Conservation (phyloP, 2,888 invertebrate genomes). For the Phortica okadai region DNA sequence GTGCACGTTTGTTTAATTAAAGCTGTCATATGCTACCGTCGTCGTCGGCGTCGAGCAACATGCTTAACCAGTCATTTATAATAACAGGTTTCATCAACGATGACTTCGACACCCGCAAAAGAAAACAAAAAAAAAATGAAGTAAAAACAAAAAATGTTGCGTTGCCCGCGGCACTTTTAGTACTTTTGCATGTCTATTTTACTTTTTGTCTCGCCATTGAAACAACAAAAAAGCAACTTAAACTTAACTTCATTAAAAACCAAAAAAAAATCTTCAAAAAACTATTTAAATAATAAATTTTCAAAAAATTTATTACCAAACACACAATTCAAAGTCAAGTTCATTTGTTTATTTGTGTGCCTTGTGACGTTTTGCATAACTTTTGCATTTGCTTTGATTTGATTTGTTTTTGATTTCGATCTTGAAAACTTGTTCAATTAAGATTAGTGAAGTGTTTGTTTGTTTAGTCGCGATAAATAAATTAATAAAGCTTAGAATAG, state of each 20-base stretch:
- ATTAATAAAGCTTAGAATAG: background rate
- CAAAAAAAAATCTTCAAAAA: constrained; percentile 3
- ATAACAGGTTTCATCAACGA: constrained; percentile 51
- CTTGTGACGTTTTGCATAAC: constrained; percentile 42
- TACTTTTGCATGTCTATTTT: constrained; percentile 1
- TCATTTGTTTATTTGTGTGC: constrained; percentile 47
- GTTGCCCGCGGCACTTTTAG: background rate
- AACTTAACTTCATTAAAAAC: constrained; percentile 12
- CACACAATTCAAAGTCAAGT: constrained; percentile 67
- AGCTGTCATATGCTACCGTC: constrained; percentile 21
- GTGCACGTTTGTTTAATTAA: constrained; percentile 29
- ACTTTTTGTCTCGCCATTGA: too few species aligned
- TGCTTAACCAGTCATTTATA: constrained; percentile 49
- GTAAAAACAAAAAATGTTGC: background rate
- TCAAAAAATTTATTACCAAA: background rate
- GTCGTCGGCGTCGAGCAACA: constrained; percentile 44
- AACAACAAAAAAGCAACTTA: background rate
- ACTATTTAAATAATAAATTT: constrained; percentile 4
- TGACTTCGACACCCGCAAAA: constrained; percentile 2
- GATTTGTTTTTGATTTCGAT: background rate
- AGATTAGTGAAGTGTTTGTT: constrained; percentile 49
- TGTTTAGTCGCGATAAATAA: background rate
- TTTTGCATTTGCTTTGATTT: constrained; percentile 35
- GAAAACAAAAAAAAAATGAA: background rate
- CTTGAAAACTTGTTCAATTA: constrained; percentile 49